A percentile compares a stretch with the other conserved stretches of the same genome.
These are phyloP conservation scores for Natator depressus DNA, from an alignment of 2,113 vertebrate species.

Conservation along the genomic window DNA sequence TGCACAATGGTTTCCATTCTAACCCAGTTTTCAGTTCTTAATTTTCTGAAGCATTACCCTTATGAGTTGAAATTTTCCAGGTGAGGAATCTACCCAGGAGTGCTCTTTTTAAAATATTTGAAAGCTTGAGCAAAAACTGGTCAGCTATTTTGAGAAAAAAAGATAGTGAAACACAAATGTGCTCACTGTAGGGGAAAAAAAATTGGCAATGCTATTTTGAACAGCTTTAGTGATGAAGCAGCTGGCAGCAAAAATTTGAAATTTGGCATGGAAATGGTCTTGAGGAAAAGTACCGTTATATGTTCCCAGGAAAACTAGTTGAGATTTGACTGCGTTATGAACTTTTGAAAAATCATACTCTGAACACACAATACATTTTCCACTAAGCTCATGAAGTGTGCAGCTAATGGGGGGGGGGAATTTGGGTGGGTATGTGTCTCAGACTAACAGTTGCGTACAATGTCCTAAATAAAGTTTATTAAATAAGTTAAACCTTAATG, in stretches of 20 bases:
- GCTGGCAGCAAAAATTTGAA: neutral
- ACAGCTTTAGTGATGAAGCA: neutral
- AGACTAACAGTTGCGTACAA: neutral
- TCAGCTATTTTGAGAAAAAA: neutral
- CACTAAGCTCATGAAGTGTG: neutral
- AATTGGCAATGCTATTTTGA: neutral
- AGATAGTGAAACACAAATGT: neutral
- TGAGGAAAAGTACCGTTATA: rapidly evolving
- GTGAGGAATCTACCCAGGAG: neutral
- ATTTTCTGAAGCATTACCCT: neutral
- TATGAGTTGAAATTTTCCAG: neutral
- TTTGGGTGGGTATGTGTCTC: too few relatives aligned
- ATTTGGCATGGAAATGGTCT: neutral
- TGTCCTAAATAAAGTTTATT: neutral
- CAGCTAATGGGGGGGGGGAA: neutral
- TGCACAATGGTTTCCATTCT: neutral
- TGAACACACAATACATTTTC: neutral
- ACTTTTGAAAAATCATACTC: neutral
- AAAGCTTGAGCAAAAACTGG: neutral
- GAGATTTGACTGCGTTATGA: neutral
- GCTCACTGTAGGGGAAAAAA: rapidly evolving
- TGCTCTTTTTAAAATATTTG: neutral
- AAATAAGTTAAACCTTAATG: neutral
- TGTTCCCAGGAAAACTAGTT: neutral
- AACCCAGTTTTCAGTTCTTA: neutral